These are phyloP conservation scores for Drosophila mayri DNA, from an alignment of 1,140 invertebrate genomes.

Conservation along the genomic window DNA sequence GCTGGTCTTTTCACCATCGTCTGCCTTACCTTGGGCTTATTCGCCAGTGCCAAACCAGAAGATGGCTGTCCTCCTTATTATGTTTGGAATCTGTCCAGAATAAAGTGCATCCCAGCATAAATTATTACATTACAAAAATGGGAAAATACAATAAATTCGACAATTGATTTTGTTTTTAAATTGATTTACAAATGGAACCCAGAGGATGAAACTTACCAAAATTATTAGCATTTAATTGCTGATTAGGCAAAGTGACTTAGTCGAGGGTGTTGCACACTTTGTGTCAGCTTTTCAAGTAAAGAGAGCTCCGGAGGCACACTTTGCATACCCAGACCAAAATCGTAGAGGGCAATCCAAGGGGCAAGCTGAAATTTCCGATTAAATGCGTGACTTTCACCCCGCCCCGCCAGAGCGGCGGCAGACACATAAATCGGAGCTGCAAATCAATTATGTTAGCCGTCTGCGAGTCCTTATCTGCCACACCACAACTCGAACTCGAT, in stretches of 20 bases:
- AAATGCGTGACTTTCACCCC: constrained; percentile 53
- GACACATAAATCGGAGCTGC: constrained; percentile 68
- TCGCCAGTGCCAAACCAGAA: background rate
- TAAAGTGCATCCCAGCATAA: too few relatives aligned
- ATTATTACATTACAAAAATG: too few relatives aligned
- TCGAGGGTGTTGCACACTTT: constrained; percentile 17
- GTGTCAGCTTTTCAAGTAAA: constrained; percentile 61
- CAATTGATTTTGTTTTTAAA: too few relatives aligned
- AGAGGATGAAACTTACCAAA: too few relatives aligned
- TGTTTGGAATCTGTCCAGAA: too few relatives aligned
- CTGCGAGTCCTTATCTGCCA: constrained; percentile 55
- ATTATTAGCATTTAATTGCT: too few relatives aligned
- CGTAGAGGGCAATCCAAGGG: constrained; percentile 2
- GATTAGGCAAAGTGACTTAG: constrained; percentile 4
- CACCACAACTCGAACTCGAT: constrained; percentile 6
- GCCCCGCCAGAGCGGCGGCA: background rate
- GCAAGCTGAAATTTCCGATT: constrained; percentile 16
- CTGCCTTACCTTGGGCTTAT: background rate
- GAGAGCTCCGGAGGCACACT: constrained; percentile 47
- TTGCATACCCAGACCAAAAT: constrained; percentile 49
- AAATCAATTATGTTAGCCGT: constrained; percentile 73
- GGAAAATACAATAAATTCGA: too few relatives aligned
- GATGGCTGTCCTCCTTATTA: too few relatives aligned
- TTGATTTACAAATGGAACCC: too few relatives aligned
- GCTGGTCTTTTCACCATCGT: background rate